Conservation (phyloP, 2,797 vertebrate species). For the Scomberomorus guttatus region DNA sequence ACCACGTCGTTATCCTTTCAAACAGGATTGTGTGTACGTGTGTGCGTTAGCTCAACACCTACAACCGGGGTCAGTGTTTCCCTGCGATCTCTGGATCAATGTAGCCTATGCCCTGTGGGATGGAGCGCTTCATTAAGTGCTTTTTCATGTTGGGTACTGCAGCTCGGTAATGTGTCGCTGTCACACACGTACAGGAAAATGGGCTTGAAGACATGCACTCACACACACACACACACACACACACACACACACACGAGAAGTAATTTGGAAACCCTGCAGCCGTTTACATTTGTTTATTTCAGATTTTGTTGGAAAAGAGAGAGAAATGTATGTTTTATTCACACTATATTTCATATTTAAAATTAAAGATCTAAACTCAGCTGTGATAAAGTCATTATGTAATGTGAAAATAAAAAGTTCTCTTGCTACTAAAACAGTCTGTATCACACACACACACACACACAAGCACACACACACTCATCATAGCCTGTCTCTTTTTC, state of each 20-base stretch:
- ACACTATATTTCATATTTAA: too few species aligned
- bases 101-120: conserved; percentile 7
- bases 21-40: neutral
- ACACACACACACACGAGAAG: conserved; percentile 3
- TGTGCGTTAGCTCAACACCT: conserved; percentile 5
- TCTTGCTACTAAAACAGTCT: too few species aligned
- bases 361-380: too few species aligned
- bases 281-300: too few species aligned
- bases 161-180: conserved; percentile 31
- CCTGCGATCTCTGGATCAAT: conserved; percentile 32
- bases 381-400: too few species aligned
- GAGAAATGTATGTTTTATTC: too few species aligned
- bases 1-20: conserved; percentile 2
- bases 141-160: conserved; percentile 38
- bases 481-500: conserved; percentile 17
- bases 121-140: conserved; percentile 52
- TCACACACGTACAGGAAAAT: conserved; percentile 38
- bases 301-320: too few species aligned
- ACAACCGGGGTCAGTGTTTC: conserved; percentile 35
- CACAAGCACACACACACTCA: conserved; percentile 20
- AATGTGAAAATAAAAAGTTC: too few species aligned
- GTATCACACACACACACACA: neutral
- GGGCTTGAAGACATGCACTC: conserved; percentile 1
- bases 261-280: too few species aligned
- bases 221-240: conserved; percentile 29